Conservation (phyloP, 2,797 vertebrate species). For the Ceyx erithaca region DNA sequence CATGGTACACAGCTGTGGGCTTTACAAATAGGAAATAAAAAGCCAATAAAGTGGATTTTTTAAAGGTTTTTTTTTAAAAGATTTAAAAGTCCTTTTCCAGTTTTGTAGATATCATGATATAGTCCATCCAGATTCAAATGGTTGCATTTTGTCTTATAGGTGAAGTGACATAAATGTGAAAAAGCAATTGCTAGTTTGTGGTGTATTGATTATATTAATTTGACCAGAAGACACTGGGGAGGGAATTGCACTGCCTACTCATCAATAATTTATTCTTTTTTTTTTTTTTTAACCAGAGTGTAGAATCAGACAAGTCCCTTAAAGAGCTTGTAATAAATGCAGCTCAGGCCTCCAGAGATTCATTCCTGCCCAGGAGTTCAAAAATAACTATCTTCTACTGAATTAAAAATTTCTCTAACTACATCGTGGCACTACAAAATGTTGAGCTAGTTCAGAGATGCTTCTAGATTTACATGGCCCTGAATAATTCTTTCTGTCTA, state of each 20-base stretch:
- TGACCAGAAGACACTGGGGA: conserved; percentile 51
- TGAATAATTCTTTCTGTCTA: neutral
- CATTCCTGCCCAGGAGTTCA: conserved; percentile 22
- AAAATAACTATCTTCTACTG: conserved; percentile 28
- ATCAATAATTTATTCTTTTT: conserved; percentile 50
- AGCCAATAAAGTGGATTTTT: neutral
- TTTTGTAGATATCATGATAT: neutral
- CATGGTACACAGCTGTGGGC: neutral
- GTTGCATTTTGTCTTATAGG: neutral
- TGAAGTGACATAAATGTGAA: conserved; percentile 35
- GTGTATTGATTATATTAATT: conserved; percentile 52
- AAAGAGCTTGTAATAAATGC: conserved; percentile 45
- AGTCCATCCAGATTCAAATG: neutral
- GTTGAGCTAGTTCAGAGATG: neutral
- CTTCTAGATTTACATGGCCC: neutral
- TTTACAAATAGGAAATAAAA: neutral
- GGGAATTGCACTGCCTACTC: conserved; percentile 42
- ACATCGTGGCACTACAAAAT: neutral
- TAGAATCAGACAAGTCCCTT: conserved; percentile 25
- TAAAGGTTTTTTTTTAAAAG: neutral
- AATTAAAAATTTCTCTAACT: conserved; percentile 30
- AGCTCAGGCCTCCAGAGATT: conserved; percentile 20
- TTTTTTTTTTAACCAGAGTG: neutral
- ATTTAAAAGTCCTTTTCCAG: neutral
- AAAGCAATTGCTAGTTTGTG: conserved; percentile 16